Conservation (phyloP, 2,888 invertebrate species). For the Unio delphinus region DNA sequence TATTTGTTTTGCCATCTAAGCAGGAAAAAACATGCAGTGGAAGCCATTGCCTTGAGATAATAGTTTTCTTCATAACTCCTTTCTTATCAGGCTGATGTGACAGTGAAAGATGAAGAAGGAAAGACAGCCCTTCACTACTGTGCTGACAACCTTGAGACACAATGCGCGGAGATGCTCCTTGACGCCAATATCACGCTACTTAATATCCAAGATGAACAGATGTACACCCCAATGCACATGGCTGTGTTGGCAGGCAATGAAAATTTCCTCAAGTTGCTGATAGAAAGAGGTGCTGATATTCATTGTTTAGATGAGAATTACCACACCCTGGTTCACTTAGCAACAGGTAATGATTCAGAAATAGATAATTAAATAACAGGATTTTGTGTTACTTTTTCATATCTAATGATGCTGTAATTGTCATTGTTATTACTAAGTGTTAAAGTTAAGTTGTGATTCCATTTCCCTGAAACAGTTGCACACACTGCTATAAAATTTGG, state of each 20-base stretch:
- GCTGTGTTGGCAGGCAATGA: conserved; percentile 78
- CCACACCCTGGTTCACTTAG: conserved; percentile 98
- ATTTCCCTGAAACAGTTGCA: too few relatives aligned
- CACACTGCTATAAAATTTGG: too few relatives aligned
- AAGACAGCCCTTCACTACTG: conserved; percentile 93
- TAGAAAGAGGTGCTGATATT: conserved; percentile 91
- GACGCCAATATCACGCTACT: conserved; percentile 80
- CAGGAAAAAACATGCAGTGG: too few relatives aligned
- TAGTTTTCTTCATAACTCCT: background rate
- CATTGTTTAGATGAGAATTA: conserved; percentile 93
- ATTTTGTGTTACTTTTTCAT: too few relatives aligned
- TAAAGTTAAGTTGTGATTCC: too few relatives aligned
- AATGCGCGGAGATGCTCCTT: conserved; percentile 82
- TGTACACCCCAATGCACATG: conserved; percentile 94
- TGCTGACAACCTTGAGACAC: conserved; percentile 79
- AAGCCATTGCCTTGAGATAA: too few relatives aligned
- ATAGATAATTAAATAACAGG: background rate
- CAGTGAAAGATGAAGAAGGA: conserved; percentile 49
- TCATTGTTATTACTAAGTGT: too few relatives aligned
- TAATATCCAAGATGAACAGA: conserved; percentile 80
- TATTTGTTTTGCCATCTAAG: too few relatives aligned
- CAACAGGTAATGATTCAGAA: conserved; percentile 81
- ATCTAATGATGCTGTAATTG: too few relatives aligned
- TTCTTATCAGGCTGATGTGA: conserved; percentile 43
- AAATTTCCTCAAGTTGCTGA: conserved; percentile 80